phyloP scores from a whole-genome alignment of 2,888 invertebrate genomes.

The Phorcus lineatus region DNA sequence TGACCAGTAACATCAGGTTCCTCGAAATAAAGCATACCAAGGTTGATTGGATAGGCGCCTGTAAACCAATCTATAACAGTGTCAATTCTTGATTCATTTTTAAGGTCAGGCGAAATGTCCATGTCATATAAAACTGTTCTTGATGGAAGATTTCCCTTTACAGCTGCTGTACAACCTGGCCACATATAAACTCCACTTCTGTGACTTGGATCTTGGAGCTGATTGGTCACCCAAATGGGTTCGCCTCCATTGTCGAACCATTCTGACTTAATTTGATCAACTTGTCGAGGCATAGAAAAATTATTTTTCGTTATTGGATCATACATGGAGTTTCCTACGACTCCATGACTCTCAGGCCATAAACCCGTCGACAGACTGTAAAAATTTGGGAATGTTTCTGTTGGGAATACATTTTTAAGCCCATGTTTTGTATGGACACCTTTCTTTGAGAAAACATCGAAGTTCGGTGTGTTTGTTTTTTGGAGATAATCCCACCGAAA shows the following conservation, averaged over 20 bases:
- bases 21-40: constrained; percentile 83
- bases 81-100: constrained; percentile 59
- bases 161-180: constrained; percentile 80
- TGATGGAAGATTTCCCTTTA: constrained; percentile 58
- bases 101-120: constrained; percentile 49
- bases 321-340: constrained; percentile 81
- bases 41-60: constrained; percentile 80
- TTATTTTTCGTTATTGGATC: constrained; percentile 76
- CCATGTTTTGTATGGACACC: constrained; percentile 80
- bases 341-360: constrained; percentile 83
- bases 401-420: constrained; percentile 74
- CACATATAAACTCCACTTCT: constrained; percentile 84
- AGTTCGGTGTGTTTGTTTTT: constrained; percentile 72
- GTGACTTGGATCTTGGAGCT: constrained; percentile 78
- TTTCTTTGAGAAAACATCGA: constrained; percentile 78
- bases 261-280: constrained; percentile 68
- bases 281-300: constrained; percentile 41
- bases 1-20: constrained; percentile 83
- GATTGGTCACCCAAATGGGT: constrained; percentile 75
- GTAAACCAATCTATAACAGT: constrained; percentile 69
- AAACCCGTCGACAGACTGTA: constrained; percentile 81
- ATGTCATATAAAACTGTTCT: constrained; percentile 45
- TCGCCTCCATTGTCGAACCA: constrained; percentile 77
- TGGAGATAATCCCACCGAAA: constrained; percentile 83
- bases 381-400: constrained; percentile 86